A percentile compares a stretch with the other conserved stretches of the same genome.
phyloP scores from a whole-genome alignment of 1,140 invertebrate genomes.

The Dreissena rostriformis region DNA sequence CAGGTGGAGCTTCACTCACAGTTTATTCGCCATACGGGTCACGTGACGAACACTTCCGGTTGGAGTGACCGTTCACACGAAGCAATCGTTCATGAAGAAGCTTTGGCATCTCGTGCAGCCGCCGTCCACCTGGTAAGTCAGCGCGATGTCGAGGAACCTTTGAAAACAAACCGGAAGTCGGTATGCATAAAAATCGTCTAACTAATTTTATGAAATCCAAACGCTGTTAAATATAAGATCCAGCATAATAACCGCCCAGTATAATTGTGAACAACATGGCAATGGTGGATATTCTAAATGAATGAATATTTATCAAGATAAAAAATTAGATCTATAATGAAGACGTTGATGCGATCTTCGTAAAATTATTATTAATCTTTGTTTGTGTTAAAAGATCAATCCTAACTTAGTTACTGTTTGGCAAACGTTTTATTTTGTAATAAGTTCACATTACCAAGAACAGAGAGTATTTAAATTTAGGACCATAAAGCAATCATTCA shows the following conservation, averaged over 20 bases:
- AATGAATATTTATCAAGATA: neutral
- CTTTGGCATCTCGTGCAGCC: slow-evolving; percentile 15
- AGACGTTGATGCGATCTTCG: too few species aligned
- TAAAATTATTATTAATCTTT: too few species aligned
- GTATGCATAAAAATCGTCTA: too few species aligned
- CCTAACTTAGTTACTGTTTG: too few species aligned
- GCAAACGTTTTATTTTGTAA: too few species aligned
- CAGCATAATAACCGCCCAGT: neutral
- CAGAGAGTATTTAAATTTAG: too few species aligned
- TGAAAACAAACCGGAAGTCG: neutral
- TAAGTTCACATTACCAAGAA: too few species aligned
- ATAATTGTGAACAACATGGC: neutral
- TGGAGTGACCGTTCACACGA: slow-evolving; percentile 12
- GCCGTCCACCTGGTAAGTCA: slow-evolving; percentile 30
- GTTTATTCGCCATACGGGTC: too few species aligned
- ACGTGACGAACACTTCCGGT: too few species aligned
- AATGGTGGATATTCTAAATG: neutral
- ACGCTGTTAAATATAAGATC: neutral
- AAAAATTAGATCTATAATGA: neutral
- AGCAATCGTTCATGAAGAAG: slow-evolving; percentile 54
- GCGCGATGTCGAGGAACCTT: slow-evolving; percentile 47
- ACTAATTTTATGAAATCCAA: neutral
- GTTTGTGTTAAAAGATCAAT: too few species aligned
- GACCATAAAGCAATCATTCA: too few species aligned
- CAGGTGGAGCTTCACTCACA: too few species aligned